Percentiles rank a stretch among this genome's conserved stretches.
phyloP scores from a whole-genome alignment of 2,113 vertebrate genomes.

The Grammomys dolichurus region DNA sequence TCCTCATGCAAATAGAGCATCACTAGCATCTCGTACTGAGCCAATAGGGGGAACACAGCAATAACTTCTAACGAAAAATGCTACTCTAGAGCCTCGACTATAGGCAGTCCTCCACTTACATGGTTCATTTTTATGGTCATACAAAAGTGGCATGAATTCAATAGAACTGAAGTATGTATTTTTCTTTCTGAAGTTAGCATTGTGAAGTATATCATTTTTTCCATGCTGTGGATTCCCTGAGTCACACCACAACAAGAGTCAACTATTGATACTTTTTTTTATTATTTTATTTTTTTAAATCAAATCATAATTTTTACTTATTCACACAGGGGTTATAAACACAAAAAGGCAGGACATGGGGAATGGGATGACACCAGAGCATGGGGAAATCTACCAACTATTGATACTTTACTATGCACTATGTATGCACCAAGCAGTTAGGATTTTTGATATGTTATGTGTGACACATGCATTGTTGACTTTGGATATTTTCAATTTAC shows the following conservation, averaged over 20 bases:
- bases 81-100: neutral
- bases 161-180: neutral
- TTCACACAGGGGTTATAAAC: too few relatives aligned
- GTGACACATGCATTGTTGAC: neutral
- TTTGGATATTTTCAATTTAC: neutral
- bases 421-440: neutral
- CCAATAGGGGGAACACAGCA: neutral
- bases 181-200: neutral
- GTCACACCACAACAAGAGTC: neutral
- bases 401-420: neutral
- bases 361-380: too few relatives aligned
- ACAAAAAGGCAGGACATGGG: too few relatives aligned
- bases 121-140: neutral
- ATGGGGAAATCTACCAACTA: neutral
- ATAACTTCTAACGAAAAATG: conserved; percentile 18
- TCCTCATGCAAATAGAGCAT: too few relatives aligned
- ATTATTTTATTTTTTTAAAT: too few relatives aligned
- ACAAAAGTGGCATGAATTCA: neutral
- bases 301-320: too few relatives aligned
- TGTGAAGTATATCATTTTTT: too few relatives aligned
- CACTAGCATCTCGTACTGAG: too few relatives aligned
- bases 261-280: neutral
- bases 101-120: too few relatives aligned
- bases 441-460: too few relatives aligned
- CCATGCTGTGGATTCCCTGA: too few relatives aligned